A percentile compares a stretch with the other conserved stretches of the same genome.
These are phyloP conservation scores for Pseudomyrmex concolor DNA, from an alignment of 1,140 invertebrate genomes.

Conservation along the genomic window DNA sequence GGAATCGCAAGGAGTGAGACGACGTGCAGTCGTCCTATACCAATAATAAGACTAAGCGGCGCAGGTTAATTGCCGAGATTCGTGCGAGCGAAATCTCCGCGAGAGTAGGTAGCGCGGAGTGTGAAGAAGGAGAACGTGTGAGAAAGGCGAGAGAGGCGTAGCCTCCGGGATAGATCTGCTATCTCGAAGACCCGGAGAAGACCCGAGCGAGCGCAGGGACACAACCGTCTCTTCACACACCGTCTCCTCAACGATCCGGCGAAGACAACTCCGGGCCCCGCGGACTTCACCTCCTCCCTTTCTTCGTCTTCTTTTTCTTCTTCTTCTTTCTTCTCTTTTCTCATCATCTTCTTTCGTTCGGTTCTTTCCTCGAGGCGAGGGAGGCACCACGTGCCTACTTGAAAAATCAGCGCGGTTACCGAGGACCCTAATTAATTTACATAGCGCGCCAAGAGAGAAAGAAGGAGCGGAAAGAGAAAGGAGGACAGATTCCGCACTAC, in stretches of 20 bases:
- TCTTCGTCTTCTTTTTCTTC: slow-evolving; percentile 50
- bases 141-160: slow-evolving; percentile 73
- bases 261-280: slow-evolving; percentile 20
- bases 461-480: slow-evolving; percentile 25
- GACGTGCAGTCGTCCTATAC: slow-evolving; percentile 16
- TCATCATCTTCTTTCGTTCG: slow-evolving; percentile 28
- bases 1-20: slow-evolving; percentile 12
- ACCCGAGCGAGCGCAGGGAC: slow-evolving; percentile 60
- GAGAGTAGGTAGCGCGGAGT: slow-evolving; percentile 40
- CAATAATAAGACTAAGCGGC: slow-evolving; percentile 77
- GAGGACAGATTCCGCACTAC: slow-evolving; percentile 18
- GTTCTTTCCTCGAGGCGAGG: slow-evolving; percentile 57
- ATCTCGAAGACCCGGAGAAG: slow-evolving; percentile 74
- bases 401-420: slow-evolving; percentile 81
- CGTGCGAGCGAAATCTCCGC: slow-evolving; percentile 65
- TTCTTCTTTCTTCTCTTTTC: slow-evolving; percentile 38
- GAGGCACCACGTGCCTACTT: slow-evolving; percentile 70
- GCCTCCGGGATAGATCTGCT: slow-evolving; percentile 76
- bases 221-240: neutral
- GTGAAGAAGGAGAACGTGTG: slow-evolving; percentile 66
- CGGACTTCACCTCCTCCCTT: slow-evolving; percentile 61
- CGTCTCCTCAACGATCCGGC: slow-evolving; percentile 71
- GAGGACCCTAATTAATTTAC: slow-evolving; percentile 83
- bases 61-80: slow-evolving; percentile 81
- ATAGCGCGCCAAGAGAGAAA: slow-evolving; percentile 72